Base-by-base conservation (phyloP, 2,113 vertebrate genomes). In the Macroglossus sobrinus region DNA sequence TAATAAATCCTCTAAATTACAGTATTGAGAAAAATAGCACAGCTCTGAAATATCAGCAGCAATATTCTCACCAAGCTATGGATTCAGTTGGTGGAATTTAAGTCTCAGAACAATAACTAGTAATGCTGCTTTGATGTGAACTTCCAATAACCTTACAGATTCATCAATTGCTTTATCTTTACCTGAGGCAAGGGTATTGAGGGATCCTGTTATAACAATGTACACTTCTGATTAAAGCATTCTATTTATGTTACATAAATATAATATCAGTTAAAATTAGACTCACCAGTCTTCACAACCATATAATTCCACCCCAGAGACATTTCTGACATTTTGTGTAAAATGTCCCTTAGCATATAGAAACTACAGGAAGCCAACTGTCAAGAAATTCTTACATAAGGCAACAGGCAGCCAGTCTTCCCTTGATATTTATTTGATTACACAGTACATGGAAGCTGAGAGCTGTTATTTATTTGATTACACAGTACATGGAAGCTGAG, bases 1-100 rank as follows among this genome's bases (percentile, higher is more conserved):
- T 96, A 96, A 96, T 95, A 94, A 97, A 82, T 96, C 66, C 76
- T 95, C 43, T 96, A 94, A 96, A 96, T 95, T 89, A 89, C 40
- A 59, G 50, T 66, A 94, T 81, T 66, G 40, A 79, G 84, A 92
- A 94, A 95, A 96, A 68, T 85, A 66, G 8, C 90, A 92, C 53
- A 95, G 69, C 71, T 92, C 75, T 66, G 80, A 88, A 93, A 82
- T 90, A 87, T 69, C 64, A 96, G 68, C 9, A 87, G 50, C 80
- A 7, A 59, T 68, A 28, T 95, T 47, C 33, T 84, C 16, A 47
- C 28, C 50, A 72, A 74, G 38, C 18, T 84, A 30, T 12, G 72
- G 50, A 59, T 79, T 76, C 85, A 71, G 3, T 47, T 75, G 85
- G 76, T 91, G 26, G 59, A 96, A 91, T 93, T 85, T 76, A 91